Conservation (phyloP, 2,888 invertebrate species). For the Orchesellides sinensis region DNA sequence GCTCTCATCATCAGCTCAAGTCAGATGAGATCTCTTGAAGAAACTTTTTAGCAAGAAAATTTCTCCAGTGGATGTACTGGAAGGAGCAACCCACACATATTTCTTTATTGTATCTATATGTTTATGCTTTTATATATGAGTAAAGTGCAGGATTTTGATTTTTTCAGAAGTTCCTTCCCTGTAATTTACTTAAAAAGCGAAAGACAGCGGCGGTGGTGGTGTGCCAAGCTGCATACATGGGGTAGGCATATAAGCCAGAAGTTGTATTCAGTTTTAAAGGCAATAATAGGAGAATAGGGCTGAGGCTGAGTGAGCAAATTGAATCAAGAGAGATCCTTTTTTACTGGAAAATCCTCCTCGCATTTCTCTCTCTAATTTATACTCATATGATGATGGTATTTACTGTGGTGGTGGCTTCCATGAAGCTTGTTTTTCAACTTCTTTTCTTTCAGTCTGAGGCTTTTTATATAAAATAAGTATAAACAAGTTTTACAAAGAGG, state of each 20-base stretch:
- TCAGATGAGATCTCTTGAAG: not conserved
- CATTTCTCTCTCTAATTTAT: not conserved
- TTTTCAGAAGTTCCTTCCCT: not conserved
- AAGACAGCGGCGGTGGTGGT: not conserved
- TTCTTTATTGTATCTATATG: too few species aligned
- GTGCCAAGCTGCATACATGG: not conserved
- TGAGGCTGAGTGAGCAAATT: not conserved
- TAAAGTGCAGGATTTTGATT: not conserved
- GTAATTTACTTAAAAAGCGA: slow-evolving; percentile 9
- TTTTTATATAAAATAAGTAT: not conserved
- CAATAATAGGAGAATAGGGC: not conserved
- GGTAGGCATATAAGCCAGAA: too few species aligned
- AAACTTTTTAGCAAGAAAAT: not conserved
- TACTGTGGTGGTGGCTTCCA: not conserved
- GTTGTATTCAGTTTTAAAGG: not conserved
- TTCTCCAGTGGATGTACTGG: not conserved
- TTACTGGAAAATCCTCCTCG: not conserved
- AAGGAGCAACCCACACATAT: too few species aligned
- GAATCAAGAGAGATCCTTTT: not conserved
- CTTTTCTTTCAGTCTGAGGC: not conserved
- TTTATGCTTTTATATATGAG: too few species aligned
- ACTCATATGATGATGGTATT: not conserved
- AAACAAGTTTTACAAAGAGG: not conserved
- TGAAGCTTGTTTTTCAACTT: not conserved
- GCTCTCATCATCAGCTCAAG: too few species aligned